Conservation (phyloP, 2,797 vertebrate genomes). For the Staurois parvus region DNA sequence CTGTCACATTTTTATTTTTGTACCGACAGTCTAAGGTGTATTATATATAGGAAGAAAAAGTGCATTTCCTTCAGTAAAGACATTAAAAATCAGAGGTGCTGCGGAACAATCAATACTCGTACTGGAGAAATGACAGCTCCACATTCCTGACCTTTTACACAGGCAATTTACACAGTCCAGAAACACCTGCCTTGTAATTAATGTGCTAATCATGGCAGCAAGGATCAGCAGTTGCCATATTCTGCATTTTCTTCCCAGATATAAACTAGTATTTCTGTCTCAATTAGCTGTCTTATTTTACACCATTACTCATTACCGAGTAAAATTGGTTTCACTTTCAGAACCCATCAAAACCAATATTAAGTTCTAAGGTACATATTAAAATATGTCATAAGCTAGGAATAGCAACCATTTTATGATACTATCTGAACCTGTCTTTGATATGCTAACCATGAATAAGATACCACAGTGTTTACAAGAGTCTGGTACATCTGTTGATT, state of each 20-base stretch:
- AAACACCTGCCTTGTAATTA: conserved; percentile 81
- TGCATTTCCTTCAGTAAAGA: conserved; percentile 58
- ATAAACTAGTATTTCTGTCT: conserved; percentile 67
- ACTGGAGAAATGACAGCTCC: conserved; percentile 71
- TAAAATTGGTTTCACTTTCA: conserved; percentile 79
- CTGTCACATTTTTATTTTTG: background rate
- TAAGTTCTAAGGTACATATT: conserved; percentile 48
- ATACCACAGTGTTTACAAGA: conserved; percentile 38
- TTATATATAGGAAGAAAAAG: conserved; percentile 11
- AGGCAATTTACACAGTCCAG: conserved; percentile 73
- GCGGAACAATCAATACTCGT: conserved; percentile 73
- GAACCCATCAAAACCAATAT: conserved; percentile 73
- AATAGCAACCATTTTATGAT: conserved; percentile 41
- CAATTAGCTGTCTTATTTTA: conserved; percentile 75
- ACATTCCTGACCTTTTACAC: conserved; percentile 77
- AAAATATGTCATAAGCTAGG: conserved; percentile 32
- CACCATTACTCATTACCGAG: conserved; percentile 73
- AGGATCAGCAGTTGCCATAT: conserved; percentile 64
- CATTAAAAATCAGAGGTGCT: conserved; percentile 70
- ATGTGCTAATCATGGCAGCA: conserved; percentile 77
- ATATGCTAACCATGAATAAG: conserved; percentile 33
- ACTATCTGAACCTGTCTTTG: conserved; percentile 42
- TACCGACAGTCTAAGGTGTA: conserved; percentile 20
- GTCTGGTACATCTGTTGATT: conserved; percentile 30
- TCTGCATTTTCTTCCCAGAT: conserved; percentile 58